Evolutionary conservation across 2,113 vertebrate species (phyloP), one percentile per base, ranked within the genome.

Genomic region (Lontra canadensis): DNA sequence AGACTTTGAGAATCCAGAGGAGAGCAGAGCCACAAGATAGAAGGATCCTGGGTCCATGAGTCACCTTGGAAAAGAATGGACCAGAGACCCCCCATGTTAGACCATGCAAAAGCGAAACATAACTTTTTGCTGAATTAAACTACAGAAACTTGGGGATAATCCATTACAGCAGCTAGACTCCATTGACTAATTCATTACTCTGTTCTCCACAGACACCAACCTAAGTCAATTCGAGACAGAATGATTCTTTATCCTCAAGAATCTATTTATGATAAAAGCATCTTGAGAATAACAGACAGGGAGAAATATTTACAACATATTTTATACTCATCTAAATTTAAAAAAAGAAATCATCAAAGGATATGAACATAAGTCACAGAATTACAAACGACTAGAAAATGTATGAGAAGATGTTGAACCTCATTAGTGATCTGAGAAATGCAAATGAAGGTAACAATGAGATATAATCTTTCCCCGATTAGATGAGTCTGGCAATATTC

Each of bases 221-320:
- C 65, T 74, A 47, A 92, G 78, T 82, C 59, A 80, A 1, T 49
- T 73, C 26, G 57, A 52, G 39, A 92, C 12, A 74, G 71, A 94
- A 73, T 29, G 57, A 80, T 88, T 55, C 36, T 90, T 79, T 78
- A 86, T 59, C 59, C 65, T 94, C 47, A 74, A 63, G n/a, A 71
- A 36, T 89, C 82, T 83, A 71, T 80, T 90, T 94, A 93, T 69
- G 55, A 63, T 57, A 61, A 94, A 93, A 96, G 39, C 34, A 97
- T 76, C 94, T 67, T 74, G 31, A 93, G 88, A 80, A 52, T 90
- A 71, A 79, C 84, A 96, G 95, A 95, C 34, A 59, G 73, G 44
- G 79, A 52, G 88, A 98, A 93, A 96, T 87, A 93, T 90, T 93
- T 92, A 79, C 65, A 92, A 65, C 88, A 29, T 81, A 96, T 93